phyloP scores from a whole-genome alignment of 1,140 invertebrate genomes.

The Watersipora subatra region DNA sequence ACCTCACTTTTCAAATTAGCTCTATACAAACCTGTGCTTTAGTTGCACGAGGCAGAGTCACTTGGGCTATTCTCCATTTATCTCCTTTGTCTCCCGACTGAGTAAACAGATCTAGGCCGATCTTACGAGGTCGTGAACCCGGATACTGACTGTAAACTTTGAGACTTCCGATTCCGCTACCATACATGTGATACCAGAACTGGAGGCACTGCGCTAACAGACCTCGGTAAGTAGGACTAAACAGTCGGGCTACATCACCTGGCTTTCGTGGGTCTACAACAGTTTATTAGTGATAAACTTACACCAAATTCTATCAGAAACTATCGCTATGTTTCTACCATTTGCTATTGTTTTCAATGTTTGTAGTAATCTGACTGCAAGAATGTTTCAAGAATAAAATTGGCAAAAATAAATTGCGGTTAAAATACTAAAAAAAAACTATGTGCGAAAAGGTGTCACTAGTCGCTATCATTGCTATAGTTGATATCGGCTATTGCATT shows the following conservation, averaged over 20 bases:
- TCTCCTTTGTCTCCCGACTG: conserved; percentile 52
- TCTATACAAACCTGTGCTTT: neutral
- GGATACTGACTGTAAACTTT: conserved; percentile 24
- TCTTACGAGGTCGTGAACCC: neutral
- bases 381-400: no score
- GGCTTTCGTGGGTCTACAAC: neutral
- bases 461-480: no score
- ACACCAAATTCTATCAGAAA: no score
- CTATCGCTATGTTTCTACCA: no score
- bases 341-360: no score
- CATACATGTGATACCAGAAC: conserved; percentile 13
- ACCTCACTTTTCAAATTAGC: no score
- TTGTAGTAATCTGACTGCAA: no score
- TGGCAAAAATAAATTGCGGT: no score
- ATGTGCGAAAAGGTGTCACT: no score
- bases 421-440: no score
- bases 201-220: conserved; percentile 4
- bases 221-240: neutral
- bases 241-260: conserved; percentile 8
- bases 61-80: conserved; percentile 44
- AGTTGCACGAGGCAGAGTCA: conserved; percentile 10
- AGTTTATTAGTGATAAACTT: no score
- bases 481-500: no score
- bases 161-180: conserved; percentile 18
- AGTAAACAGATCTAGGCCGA: conserved; percentile 16